These are phyloP conservation scores for Pogonus chalceus DNA, from an alignment of 1,140 invertebrate species.

Conservation along the genomic window DNA sequence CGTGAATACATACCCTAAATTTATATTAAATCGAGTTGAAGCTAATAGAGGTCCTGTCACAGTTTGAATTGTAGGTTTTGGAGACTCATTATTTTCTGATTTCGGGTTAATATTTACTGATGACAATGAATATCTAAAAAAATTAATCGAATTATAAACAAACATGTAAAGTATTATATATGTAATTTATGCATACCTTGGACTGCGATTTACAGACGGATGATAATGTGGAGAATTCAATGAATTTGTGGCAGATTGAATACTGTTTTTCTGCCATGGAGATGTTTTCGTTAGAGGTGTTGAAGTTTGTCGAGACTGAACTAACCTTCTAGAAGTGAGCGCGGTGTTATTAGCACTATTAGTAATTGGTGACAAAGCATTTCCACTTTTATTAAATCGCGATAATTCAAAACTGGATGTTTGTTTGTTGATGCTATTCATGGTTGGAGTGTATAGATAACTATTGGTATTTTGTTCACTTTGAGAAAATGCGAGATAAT, in stretches of 20 bases:
- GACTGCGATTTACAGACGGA: neutral
- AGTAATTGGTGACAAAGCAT: neutral
- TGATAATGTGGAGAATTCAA: neutral
- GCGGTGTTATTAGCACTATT: neutral
- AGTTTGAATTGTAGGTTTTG: constrained; percentile 11
- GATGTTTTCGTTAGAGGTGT: neutral
- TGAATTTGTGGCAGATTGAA: neutral
- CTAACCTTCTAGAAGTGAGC: neutral
- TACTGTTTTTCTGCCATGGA: neutral
- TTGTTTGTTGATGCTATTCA: constrained; percentile 1
- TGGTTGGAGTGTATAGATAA: neutral
- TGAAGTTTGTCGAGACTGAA: neutral
- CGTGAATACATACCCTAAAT: constrained; percentile 19
- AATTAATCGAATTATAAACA: neutral
- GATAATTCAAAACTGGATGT: neutral
- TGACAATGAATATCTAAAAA: constrained; percentile 7
- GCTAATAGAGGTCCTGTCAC: constrained; percentile 24
- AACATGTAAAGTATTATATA: neutral
- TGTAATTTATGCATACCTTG: too few relatives aligned
- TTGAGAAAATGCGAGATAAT: neutral
- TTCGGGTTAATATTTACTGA: neutral
- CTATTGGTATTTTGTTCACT: neutral
- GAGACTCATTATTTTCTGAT: neutral
- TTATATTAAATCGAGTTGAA: constrained; percentile 23
- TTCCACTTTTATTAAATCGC: constrained; percentile 1